Evolutionary conservation across 2,888 invertebrate genomes (phyloP).

Genomic region (Acrocyrtus sp.): DNA sequence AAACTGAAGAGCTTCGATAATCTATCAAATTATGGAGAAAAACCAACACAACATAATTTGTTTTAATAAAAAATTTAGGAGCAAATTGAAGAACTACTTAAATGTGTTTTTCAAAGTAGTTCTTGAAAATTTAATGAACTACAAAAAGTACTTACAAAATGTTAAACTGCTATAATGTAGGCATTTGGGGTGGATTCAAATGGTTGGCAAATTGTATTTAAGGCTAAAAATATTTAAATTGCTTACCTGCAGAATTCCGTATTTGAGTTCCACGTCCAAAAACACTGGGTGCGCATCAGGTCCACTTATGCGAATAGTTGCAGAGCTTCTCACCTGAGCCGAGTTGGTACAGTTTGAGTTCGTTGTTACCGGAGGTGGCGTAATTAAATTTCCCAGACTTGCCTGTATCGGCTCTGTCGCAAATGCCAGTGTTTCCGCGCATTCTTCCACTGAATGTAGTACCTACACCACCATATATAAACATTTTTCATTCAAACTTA

Average conservation of each 20-base stretch:
- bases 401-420: slow-evolving; percentile 92
- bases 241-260: slow-evolving; percentile 89
- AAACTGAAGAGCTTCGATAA: slow-evolving; percentile 92
- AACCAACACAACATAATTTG: no score
- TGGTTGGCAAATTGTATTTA: background rate
- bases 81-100: no score
- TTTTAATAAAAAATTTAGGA: no score
- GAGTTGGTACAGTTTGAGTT: slow-evolving; percentile 36
- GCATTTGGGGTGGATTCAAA: no score
- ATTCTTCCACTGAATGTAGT: slow-evolving; percentile 81
- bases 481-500: no score
- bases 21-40: slow-evolving; percentile 74
- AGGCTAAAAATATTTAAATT: no score
- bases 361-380: slow-evolving; percentile 68
- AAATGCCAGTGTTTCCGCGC: slow-evolving; percentile 89
- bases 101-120: no score
- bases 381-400: slow-evolving; percentile 88
- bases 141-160: no score
- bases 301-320: slow-evolving; percentile 40
- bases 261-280: slow-evolving; percentile 91
- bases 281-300: slow-evolving; percentile 69
- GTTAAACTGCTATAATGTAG: no score
- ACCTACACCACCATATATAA: slow-evolving; percentile 67
- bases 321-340: no score
- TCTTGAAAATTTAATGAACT: no score